Evolutionary conservation across 2,888 invertebrate species (phyloP).

Genomic region (Alcis repandata): DNA sequence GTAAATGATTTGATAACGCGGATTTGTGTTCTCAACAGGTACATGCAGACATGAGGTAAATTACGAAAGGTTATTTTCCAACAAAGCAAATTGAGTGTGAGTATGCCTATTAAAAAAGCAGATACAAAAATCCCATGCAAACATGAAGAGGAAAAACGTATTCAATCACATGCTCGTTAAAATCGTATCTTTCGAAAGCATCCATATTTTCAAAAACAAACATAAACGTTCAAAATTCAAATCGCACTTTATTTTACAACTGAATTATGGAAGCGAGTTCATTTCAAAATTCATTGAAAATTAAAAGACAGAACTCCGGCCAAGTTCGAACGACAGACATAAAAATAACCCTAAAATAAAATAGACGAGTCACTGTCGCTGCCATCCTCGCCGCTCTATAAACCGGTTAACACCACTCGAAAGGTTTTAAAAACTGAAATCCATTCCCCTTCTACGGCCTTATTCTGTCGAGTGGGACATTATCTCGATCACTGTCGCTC

Average conservation of each 20-base stretch:
- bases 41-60: background rate
- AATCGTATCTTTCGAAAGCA: too few relatives aligned
- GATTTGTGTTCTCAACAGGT: slow-evolving; percentile 11
- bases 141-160: background rate
- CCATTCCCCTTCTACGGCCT: slow-evolving; percentile 64
- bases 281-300: background rate
- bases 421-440: slow-evolving; percentile 68
- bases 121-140: background rate
- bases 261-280: background rate
- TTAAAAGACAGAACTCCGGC: slow-evolving; percentile 32
- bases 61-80: background rate
- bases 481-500: too few relatives aligned
- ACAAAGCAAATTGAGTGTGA: background rate
- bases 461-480: too few relatives aligned
- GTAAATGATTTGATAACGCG: slow-evolving; percentile 6
- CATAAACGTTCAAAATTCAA: too few relatives aligned
- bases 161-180: background rate
- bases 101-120: background rate
- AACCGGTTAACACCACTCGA: slow-evolving; percentile 55
- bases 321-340: slow-evolving; percentile 33
- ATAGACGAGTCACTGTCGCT: slow-evolving; percentile 42
- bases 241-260: background rate
- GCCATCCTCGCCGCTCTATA: slow-evolving; percentile 44
- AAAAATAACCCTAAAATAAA: slow-evolving; percentile 42
- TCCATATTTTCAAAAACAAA: too few relatives aligned